Conservation (phyloP, 2,797 vertebrate genomes). For the Borostomias antarcticus region DNA sequence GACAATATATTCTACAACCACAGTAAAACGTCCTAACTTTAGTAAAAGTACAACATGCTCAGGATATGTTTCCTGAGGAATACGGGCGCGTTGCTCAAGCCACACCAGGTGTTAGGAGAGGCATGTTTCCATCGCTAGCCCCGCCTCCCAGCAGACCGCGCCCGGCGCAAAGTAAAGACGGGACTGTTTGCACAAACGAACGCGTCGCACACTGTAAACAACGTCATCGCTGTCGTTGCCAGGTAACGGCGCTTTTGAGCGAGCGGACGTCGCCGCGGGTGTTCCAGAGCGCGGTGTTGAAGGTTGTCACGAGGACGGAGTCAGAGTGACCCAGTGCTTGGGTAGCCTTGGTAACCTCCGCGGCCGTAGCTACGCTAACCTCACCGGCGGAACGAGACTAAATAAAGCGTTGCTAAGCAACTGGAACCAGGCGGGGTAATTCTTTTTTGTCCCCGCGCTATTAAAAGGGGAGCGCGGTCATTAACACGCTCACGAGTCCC, state of each 20-base stretch:
- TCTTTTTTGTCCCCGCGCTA: slow-evolving; percentile 46
- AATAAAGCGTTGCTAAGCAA: slow-evolving; percentile 77
- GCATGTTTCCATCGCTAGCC: neutral
- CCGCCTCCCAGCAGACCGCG: no score
- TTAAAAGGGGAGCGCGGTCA: slow-evolving; percentile 47
- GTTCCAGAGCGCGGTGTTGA: no score
- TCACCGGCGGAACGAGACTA: slow-evolving; percentile 39
- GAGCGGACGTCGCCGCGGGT: no score
- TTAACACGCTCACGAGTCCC: slow-evolving; percentile 44
- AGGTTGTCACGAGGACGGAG: slow-evolving; percentile 18
- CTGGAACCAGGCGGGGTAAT: slow-evolving; percentile 60
- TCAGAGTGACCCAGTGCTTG: slow-evolving; percentile 36
- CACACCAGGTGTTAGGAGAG: neutral
- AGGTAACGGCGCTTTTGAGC: neutral
- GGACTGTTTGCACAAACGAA: neutral
- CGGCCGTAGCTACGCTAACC: neutral
- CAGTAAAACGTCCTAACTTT: neutral
- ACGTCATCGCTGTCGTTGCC: neutral
- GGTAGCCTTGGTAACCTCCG: slow-evolving; percentile 38
- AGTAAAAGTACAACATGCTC: no score
- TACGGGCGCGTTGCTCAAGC: neutral
- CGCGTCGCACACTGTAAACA: neutral
- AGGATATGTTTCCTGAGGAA: neutral
- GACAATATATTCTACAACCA: no score
- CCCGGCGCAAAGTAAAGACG: slow-evolving; percentile 1